These are phyloP conservation scores for Rhimphoctona megacephalus DNA, from an alignment of 2,888 invertebrate species.

Conservation along the genomic window DNA sequence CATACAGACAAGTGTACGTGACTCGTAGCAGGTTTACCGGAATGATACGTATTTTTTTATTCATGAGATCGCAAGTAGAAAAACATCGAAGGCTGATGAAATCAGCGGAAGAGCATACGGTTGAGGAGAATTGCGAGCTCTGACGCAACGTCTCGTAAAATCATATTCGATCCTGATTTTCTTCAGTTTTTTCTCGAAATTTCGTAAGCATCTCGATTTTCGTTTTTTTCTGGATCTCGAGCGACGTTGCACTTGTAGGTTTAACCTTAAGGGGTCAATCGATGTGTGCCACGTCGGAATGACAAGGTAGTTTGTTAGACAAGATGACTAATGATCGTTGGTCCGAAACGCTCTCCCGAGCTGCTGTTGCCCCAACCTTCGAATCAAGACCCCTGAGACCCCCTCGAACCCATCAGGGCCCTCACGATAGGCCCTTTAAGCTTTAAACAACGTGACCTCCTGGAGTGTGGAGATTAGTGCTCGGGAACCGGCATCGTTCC, in stretches of 20 bases:
- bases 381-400: conserved; percentile 15
- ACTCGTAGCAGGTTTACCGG: conserved; percentile 17
- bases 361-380: conserved; percentile 2
- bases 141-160: conserved; percentile 33
- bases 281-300: conserved; percentile 68
- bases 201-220: neutral
- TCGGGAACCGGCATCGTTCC: neutral
- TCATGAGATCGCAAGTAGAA: conserved; percentile 31
- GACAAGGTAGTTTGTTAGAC: conserved; percentile 76
- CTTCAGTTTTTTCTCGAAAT: neutral
- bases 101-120: conserved; percentile 9
- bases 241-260: neutral
- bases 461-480: neutral
- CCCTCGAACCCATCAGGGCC: conserved; percentile 28
- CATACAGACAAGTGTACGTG: conserved; percentile 2
- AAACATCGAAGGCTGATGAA: conserved; percentile 34
- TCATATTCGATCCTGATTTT: neutral
- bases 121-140: conserved; percentile 18
- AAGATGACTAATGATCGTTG: conserved; percentile 77
- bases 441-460: neutral
- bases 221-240: neutral
- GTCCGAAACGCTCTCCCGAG: conserved; percentile 1
- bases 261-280: conserved; percentile 14
- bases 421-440: neutral
- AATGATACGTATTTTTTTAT: conserved; percentile 4